These are phyloP conservation scores for Byasa hedistus DNA, from an alignment of 2,888 invertebrate genomes.

Conservation along the genomic window DNA sequence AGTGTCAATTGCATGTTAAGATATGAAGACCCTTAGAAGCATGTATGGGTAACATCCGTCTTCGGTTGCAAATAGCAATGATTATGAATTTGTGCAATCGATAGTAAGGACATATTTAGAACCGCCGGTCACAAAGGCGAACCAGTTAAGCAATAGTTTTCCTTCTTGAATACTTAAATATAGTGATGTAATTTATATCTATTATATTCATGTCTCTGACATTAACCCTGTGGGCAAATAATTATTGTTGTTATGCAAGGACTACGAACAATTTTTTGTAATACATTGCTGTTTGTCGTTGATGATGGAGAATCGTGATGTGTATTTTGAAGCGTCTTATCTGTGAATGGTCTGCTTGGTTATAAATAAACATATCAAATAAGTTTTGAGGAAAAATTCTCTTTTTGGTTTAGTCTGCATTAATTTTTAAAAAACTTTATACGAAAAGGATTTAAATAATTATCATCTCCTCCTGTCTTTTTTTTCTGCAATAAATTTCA, in stretches of 20 bases:
- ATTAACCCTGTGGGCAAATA: slow-evolving; percentile 33
- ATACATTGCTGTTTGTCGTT: too few relatives aligned
- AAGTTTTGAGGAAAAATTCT: too few relatives aligned
- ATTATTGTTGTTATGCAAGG: slow-evolving; percentile 28
- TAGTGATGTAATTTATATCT: slow-evolving; percentile 45
- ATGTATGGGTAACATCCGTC: slow-evolving; percentile 18
- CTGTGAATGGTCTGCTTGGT: too few relatives aligned
- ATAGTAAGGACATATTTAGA: slow-evolving; percentile 29
- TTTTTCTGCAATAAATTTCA: too few relatives aligned
- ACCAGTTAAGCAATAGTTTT: slow-evolving; percentile 48
- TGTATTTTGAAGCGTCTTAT: neutral
- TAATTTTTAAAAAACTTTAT: too few relatives aligned
- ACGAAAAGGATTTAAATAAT: too few relatives aligned
- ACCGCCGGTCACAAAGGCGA: slow-evolving; percentile 26
- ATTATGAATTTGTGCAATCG: slow-evolving; percentile 28
- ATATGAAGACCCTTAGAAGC: slow-evolving; percentile 9
- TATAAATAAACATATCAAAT: too few relatives aligned
- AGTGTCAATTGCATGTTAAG: slow-evolving; percentile 19
- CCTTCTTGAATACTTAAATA: slow-evolving; percentile 51
- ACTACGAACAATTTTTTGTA: slow-evolving; percentile 1
- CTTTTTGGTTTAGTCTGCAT: too few relatives aligned
- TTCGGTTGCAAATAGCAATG: slow-evolving; percentile 18
- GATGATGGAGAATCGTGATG: neutral
- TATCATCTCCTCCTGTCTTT: too few relatives aligned
- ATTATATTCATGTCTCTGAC: slow-evolving; percentile 38